These are phyloP conservation scores for Australoheros scitulus DNA, from an alignment of 2,113 vertebrate species.

Conservation along the genomic window DNA sequence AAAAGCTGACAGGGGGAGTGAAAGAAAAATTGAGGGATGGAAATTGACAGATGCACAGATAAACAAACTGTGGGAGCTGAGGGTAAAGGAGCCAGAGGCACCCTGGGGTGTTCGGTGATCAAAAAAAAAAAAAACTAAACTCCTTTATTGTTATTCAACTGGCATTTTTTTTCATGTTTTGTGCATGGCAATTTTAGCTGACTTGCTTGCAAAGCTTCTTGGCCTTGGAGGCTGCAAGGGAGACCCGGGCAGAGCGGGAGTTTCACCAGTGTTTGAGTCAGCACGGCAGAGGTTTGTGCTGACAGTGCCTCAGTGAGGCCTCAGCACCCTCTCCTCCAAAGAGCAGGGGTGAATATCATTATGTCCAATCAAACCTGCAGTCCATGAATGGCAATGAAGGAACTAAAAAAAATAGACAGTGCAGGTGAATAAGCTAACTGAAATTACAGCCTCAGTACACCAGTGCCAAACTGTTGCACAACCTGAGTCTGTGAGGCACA, in stretches of 20 bases:
- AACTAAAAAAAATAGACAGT: neutral
- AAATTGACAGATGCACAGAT: conserved; percentile 45
- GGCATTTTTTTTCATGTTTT: conserved; percentile 21
- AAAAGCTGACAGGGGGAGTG: conserved; percentile 13
- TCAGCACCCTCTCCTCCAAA: conserved; percentile 30
- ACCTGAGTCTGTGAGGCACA: neutral
- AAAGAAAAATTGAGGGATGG: conserved; percentile 14
- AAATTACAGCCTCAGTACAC: conserved; percentile 44
- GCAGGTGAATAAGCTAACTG: conserved; percentile 30
- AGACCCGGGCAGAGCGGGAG: conserved; percentile 34
- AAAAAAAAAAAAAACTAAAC: conserved; percentile 12
- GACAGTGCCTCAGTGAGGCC: conserved; percentile 60
- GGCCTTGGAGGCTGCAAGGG: conserved; percentile 39
- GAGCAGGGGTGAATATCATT: conserved; percentile 64
- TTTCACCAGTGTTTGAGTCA: conserved; percentile 62
- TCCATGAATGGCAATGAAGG: conserved; percentile 66
- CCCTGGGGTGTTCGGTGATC: conserved; percentile 18
- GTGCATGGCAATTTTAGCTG: conserved; percentile 53
- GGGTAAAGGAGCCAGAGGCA: conserved; percentile 25
- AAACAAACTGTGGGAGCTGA: conserved; percentile 31
- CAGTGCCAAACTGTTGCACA: neutral
- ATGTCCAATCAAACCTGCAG: conserved; percentile 63
- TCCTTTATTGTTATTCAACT: conserved; percentile 57
- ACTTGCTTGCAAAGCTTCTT: conserved; percentile 50
- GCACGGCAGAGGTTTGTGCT: conserved; percentile 69